Evolutionary conservation across 2,797 vertebrate species (phyloP), one percentile per base, ranked within the genome.

Genomic region (Emydoidea blandingii): DNA sequence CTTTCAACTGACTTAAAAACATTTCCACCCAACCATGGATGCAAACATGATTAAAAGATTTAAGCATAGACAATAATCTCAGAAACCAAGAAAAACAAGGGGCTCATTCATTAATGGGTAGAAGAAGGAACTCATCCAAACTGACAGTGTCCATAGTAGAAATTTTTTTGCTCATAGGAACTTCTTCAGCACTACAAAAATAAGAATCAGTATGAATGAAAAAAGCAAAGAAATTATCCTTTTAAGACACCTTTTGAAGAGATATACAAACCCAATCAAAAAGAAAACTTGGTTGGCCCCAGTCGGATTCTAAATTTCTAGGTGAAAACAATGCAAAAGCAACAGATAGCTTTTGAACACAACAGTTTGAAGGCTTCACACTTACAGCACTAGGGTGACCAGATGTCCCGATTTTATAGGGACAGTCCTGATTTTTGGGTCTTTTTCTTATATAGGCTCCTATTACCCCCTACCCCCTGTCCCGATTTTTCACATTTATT

Each of bases 281-380:
- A 65, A 89, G 85, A 83, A 95, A n/a, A 34, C 3, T 14, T 79
- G 49, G 53, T 31, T 89, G 11, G 37, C 34, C 52, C 50, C n/a
- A 76, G 44, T 78, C 29, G 78, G 90, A 81, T 59, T 78, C 83
- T 54, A 86, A 81, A 68, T 25, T 1, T 0, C 53, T 79, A 79
- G 6, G 53, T 31, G 47, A 94, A 93, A 34, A 53, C 2, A 85
- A 81, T 79, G 94, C 89, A 96, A 94, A 96, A 94, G n/a, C 18
- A 89, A 95, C 0, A 92, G 15, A 95, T 65, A 59, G 52, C 80
- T 31, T 34, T 85, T 84, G 5, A 6, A n/a, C 87, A 96, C 2
- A 94, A 41, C 41, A 95, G 89, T 83, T 86, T 15, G 18, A 37
- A 90, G 49, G 6, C 15, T 87, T 94, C 23, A 8, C 44, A 59